These are phyloP conservation scores for Phrynocephalus versicolor DNA, from an alignment of 2,113 vertebrate genomes.

Conservation along the genomic window DNA sequence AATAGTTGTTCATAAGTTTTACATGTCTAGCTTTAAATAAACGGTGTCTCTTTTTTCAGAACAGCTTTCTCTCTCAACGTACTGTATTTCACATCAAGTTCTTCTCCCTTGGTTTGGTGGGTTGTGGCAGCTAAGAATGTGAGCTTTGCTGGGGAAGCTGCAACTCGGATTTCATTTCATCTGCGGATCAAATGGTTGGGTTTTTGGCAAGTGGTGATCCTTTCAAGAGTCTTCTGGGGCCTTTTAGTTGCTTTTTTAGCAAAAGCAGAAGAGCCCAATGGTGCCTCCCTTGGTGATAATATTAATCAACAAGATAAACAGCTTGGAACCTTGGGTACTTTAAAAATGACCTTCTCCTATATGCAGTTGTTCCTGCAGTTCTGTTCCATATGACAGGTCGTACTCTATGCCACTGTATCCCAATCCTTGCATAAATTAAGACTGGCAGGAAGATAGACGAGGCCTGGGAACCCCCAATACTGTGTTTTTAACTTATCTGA, in stretches of 20 bases:
- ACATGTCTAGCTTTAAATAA: constrained; percentile 39
- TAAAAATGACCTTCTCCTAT: background rate
- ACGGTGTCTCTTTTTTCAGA: constrained; percentile 41
- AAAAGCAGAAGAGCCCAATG: background rate
- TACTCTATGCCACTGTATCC: background rate
- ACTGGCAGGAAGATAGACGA: background rate
- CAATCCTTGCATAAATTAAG: background rate
- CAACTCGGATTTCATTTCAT: background rate
- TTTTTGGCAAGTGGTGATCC: background rate
- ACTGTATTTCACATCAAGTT: background rate
- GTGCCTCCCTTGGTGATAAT: background rate
- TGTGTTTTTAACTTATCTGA: too few species aligned
- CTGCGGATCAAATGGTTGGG: background rate
- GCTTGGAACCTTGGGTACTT: background rate
- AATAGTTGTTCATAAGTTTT: constrained; percentile 54
- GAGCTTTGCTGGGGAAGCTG: background rate
- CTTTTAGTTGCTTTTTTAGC: background rate
- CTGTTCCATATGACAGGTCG: background rate
- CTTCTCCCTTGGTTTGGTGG: background rate
- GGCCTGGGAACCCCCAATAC: background rate
- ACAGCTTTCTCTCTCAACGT: too few species aligned
- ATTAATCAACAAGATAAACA: background rate
- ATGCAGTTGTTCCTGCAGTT: background rate
- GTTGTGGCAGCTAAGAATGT: background rate
- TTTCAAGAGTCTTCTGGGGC: background rate